phyloP scores from a whole-genome alignment of 2,888 invertebrate species.

The Strigamia crassipes region DNA sequence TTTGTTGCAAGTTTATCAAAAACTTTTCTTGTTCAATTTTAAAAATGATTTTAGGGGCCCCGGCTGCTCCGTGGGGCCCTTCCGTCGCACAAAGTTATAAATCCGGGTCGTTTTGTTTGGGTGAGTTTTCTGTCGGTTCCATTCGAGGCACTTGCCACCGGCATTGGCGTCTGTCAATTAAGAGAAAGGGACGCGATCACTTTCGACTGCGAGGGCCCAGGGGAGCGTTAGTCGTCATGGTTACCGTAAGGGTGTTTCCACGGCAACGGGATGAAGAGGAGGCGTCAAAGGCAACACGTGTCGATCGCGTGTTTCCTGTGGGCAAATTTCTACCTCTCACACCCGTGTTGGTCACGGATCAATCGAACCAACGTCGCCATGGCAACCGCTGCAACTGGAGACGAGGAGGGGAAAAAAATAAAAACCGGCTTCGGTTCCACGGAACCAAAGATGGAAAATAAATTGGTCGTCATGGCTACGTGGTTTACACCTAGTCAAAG shows the following conservation, averaged over 20 bases:
- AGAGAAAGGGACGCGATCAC: slow-evolving; percentile 21
- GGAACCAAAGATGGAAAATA: background rate
- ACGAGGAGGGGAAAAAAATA: background rate
- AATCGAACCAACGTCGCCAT: background rate
- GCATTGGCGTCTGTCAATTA: background rate
- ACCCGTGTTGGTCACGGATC: slow-evolving; percentile 11
- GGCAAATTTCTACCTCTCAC: background rate
- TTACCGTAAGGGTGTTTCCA: background rate
- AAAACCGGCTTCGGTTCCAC: background rate
- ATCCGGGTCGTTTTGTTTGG: background rate
- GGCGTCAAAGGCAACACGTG: slow-evolving; percentile 17
- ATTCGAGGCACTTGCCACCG: slow-evolving; percentile 1
- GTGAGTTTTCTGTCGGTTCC: background rate
- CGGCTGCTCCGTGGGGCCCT: too few species aligned
- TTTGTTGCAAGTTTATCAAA: too few species aligned
- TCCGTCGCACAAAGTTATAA: too few species aligned
- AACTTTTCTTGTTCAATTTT: too few species aligned
- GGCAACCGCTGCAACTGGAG: slow-evolving; percentile 11
- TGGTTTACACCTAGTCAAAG: background rate
- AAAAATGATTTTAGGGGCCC: too few species aligned
- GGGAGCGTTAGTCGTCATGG: background rate
- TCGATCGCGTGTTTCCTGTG: slow-evolving; percentile 21
- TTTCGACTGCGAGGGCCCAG: background rate
- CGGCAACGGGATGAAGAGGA: background rate
- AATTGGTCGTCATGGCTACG: slow-evolving; percentile 10